Base-by-base conservation (phyloP, 2,888 invertebrate genomes). In the Drosophila subsilvestris region DNA sequence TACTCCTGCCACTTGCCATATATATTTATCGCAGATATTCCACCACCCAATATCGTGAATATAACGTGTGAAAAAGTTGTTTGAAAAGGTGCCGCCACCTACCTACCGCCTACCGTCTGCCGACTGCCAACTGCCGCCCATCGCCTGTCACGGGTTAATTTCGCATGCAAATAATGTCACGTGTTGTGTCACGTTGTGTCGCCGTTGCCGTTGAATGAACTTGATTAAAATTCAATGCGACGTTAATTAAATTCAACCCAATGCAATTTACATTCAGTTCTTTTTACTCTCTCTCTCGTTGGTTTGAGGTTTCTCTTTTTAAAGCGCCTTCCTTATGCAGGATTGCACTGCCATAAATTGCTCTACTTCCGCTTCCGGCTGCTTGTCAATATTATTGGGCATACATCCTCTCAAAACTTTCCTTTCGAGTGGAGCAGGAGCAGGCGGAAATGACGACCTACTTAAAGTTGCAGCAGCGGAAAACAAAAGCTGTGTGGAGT, bases 191-290 rank as follows among this genome's bases (percentile, higher is more conserved):
- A 79, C 75, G 68, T 62, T 53, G 37, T n/a, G 37, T 37, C 37
- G 37, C 37, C 37, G 37, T 37, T 58, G 57, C 51, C 60, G 69
- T 69, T 82, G 78, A 86, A 84, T 84, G 87, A 84, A 84, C 85
- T 86, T 84, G 86, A 84, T 84, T 86, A 84, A 86, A 84, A 86
- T 84, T 82, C 84, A 85, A 82, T 86, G 85, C 70, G 82, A 85
- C 80, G 87, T 85, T 84, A 82, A 86, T 84, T 83, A 83, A 83
- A 86, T 83, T 83, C 79, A 75, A n/a, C 68, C 76, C 80, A 82
- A 86, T 86, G 82, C 74, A 82, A 84, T 84, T 86, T 75, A 58
- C 86, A 74, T 59, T 54, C 63, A 17, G 25, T 48, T 47, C 37
- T 43, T 50, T 68, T 47, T 55, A 9, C 6, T 4, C 0, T 14